Conservation (phyloP, 2,888 invertebrate genomes). For the Abrostola triplasia region DNA sequence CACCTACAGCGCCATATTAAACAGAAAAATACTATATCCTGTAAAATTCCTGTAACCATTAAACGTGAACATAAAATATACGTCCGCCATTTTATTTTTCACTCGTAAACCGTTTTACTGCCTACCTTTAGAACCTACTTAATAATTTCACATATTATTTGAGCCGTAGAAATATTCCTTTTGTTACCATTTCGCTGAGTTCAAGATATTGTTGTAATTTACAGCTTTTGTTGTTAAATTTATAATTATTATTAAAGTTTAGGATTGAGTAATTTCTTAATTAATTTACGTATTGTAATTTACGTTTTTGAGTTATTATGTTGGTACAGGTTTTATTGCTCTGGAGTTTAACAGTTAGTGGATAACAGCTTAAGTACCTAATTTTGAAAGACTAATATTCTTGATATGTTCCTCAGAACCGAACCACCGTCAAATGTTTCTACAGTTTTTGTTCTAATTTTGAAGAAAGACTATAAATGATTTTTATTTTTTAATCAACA, state of each 20-base stretch:
- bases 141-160: constrained; percentile 57
- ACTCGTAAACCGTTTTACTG: constrained; percentile 49
- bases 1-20: constrained; percentile 22
- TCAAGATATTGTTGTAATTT: constrained; percentile 18
- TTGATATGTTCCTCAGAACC: too few species aligned
- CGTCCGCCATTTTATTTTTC: constrained; percentile 54
- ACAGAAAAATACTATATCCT: constrained; percentile 43
- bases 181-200: constrained; percentile 28
- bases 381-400: too few species aligned
- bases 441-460: too few species aligned
- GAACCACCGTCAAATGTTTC: too few species aligned
- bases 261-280: not conserved
- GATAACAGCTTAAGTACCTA: too few species aligned
- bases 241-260: constrained; percentile 6
- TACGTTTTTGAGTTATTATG: too few species aligned
- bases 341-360: too few species aligned
- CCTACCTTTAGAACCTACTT: constrained; percentile 50
- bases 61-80: constrained; percentile 50
- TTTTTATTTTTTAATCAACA: too few species aligned
- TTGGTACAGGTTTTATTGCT: too few species aligned
- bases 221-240: constrained; percentile 13
- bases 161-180: constrained; percentile 21
- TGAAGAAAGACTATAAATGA: too few species aligned
- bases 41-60: constrained; percentile 37
- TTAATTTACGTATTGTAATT: too few species aligned